Conservation (phyloP, 2,888 invertebrate species). For the Drosophila parthenogenetica region DNA sequence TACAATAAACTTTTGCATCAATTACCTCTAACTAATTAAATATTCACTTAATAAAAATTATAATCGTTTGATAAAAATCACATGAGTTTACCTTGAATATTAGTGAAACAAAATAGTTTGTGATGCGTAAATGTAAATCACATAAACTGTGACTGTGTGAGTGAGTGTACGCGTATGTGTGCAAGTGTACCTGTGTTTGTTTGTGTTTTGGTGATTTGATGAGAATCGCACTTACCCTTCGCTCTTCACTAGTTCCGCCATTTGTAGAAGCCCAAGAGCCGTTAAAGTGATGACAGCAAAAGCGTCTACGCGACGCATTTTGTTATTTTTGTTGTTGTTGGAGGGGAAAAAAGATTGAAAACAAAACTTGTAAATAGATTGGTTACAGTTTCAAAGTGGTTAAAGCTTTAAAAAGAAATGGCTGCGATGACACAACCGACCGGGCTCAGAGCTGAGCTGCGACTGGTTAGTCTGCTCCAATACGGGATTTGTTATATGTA, state of each 20-base stretch:
- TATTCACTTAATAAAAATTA: constrained; percentile 10
- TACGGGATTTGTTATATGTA: constrained; percentile 66
- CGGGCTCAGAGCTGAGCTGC: constrained; percentile 66
- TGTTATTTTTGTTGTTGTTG: constrained; percentile 22
- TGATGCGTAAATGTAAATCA: constrained; percentile 9
- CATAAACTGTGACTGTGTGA: background rate
- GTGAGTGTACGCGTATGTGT: background rate
- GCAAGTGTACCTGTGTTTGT: background rate
- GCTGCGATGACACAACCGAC: constrained; percentile 61
- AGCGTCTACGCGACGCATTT: constrained; percentile 73
- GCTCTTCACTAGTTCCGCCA: constrained; percentile 63
- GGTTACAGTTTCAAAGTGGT: constrained; percentile 2
- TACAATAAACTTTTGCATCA: constrained; percentile 27
- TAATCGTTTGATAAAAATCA: constrained; percentile 17
- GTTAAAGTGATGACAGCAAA: constrained; percentile 52
- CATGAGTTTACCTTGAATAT: constrained; percentile 18
- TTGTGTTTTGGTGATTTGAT: background rate
- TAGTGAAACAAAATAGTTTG: constrained; percentile 7
- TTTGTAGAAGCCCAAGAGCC: constrained; percentile 59
- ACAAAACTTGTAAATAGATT: constrained; percentile 33
- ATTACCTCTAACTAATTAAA: constrained; percentile 8
- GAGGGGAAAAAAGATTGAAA: constrained; percentile 11
- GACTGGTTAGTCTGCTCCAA: constrained; percentile 63
- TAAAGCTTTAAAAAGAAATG: constrained; percentile 2
- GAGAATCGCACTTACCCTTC: constrained; percentile 64